Base-by-base conservation (phyloP, 2,888 invertebrate genomes). In the Aphelenchoides bicaudatus region DNA sequence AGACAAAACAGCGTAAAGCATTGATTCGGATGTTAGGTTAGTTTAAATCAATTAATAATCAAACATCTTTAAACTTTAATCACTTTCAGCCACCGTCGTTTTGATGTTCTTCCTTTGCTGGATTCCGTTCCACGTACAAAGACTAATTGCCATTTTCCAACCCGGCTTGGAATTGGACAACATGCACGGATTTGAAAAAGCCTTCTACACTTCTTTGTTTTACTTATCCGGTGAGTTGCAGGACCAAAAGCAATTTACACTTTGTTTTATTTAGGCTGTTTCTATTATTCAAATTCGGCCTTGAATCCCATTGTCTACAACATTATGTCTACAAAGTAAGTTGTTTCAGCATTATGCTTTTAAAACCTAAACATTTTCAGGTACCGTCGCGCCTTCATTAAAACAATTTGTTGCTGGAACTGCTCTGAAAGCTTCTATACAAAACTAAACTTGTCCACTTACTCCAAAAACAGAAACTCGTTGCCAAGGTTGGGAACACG, bases 111-210 rank as follows among this genome's bases (percentile, higher is more conserved):
- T 92, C 83, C 83, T 91, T 10, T 91, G 92, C 81, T 93, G 93
- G 92, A 90, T 91, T 0, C 93, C 93, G 28, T 93, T 92, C 83
- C 93, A 93, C 82, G 86, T 88, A 63, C 93, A 93, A 81, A 84
- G 93, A 4, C 83, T 93, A 54, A 86, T 90, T 80, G 88, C 87
- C 79, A 67, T 82, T 34, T 81, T 79, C 64, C 70, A 16, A 16
- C 13, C 16, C 34, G 34, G 34, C 34, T 34, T 34, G 34, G 34
- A 34, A 13, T 34, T 34, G 34, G 13, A 34, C 34, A 16, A 34
- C 34, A 34, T 16, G 34, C 13, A 34, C 34, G 16, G 13, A 34
- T 34, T 34, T 34, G 34, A 34, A n/a, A 34, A 34, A 34, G 34
- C n/a, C 13, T 30, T 71, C 2, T 67, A 60, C 13, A 63, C 63